These are phyloP conservation scores for Piaya cayana DNA, from an alignment of 2,113 vertebrate species.

Conservation along the genomic window DNA sequence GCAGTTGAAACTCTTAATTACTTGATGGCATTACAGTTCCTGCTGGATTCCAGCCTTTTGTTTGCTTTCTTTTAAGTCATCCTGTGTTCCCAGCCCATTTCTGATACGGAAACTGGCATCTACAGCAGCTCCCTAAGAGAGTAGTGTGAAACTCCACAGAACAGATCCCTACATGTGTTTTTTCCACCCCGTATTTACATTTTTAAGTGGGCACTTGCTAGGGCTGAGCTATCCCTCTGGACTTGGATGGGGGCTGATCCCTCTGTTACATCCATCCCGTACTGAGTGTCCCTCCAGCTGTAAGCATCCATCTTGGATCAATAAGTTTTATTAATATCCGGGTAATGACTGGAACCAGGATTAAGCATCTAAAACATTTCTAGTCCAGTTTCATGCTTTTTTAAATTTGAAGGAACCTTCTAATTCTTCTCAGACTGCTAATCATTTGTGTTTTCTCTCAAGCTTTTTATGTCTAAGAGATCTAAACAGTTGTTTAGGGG, in stretches of 20 bases:
- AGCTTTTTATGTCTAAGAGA: background rate
- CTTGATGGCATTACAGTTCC: background rate
- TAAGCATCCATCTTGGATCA: background rate
- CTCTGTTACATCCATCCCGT: rapidly evolving
- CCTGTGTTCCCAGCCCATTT: background rate
- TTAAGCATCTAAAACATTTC: background rate
- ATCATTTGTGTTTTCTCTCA: background rate
- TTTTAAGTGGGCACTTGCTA: background rate
- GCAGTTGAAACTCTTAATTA: background rate
- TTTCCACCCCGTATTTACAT: background rate
- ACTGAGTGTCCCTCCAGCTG: background rate
- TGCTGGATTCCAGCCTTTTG: background rate
- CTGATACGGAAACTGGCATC: background rate
- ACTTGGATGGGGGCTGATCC: too few relatives aligned
- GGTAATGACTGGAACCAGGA: background rate
- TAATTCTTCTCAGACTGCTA: background rate
- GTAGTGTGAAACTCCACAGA: background rate
- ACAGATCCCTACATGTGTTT: background rate
- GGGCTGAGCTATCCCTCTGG: background rate
- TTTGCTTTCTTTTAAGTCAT: background rate
- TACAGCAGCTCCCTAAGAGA: background rate
- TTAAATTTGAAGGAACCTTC: background rate
- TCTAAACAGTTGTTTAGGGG: background rate
- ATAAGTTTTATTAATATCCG: background rate
- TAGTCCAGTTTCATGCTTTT: background rate